A percentile compares a stretch with the other conserved stretches of the same genome.
phyloP scores from a whole-genome alignment of 2,797 vertebrate species.

The Mus caroli region DNA sequence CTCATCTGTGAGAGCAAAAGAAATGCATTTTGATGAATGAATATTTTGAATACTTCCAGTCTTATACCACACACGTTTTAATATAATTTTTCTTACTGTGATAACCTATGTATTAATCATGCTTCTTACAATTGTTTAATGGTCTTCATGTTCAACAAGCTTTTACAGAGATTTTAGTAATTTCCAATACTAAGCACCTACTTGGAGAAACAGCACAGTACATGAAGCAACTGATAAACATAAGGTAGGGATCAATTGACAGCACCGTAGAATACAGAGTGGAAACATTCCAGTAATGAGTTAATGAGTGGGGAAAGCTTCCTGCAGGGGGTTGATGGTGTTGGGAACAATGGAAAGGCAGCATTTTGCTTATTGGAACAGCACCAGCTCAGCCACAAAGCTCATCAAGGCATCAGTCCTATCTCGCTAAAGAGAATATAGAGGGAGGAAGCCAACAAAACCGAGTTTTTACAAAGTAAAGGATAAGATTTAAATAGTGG shows the following conservation, averaged over 20 bases:
- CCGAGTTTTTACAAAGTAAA: background rate
- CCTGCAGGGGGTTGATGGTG: background rate
- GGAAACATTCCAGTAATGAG: background rate
- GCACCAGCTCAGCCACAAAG: background rate
- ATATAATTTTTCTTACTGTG: conserved; percentile 9
- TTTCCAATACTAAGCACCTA: background rate
- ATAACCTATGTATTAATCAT: background rate
- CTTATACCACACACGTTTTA: background rate
- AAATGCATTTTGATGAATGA: background rate
- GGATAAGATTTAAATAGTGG: background rate
- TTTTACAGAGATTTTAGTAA: background rate
- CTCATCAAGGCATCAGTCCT: background rate
- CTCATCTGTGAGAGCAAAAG: background rate
- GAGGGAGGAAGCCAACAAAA: background rate
- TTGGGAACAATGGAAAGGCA: background rate
- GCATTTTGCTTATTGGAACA: background rate
- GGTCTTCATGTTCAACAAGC: background rate
- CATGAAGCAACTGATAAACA: background rate
- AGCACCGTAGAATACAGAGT: background rate
- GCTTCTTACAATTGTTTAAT: background rate
- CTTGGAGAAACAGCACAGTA: conserved; percentile 14
- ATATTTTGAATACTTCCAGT: background rate
- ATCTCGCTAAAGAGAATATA: background rate
- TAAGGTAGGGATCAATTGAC: background rate
- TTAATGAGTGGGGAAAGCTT: background rate